phyloP scores from a whole-genome alignment of 2,113 vertebrate species.

The Phalacrocorax brasilianus region DNA sequence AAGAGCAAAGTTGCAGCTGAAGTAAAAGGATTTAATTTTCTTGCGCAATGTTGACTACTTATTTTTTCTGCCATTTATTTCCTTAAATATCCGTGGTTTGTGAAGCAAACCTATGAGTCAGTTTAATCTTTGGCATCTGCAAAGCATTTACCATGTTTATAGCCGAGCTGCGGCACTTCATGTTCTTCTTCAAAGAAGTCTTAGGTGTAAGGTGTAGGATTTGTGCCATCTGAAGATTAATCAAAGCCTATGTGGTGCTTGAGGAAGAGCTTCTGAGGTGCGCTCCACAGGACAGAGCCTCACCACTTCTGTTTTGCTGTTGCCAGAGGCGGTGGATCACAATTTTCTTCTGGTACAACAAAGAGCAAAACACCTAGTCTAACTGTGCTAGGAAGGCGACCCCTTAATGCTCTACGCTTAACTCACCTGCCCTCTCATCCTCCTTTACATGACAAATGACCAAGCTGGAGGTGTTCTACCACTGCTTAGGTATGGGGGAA shows the following conservation, averaged over 20 bases:
- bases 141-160: not conserved
- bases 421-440: not conserved
- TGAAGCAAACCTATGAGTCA: not conserved
- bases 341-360: not conserved
- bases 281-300: not conserved
- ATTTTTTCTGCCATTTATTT: not conserved
- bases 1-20: not conserved
- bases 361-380: not conserved
- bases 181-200: not conserved
- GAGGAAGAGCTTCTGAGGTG: not conserved
- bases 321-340: not conserved
- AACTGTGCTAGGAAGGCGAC: fast-evolving
- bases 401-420: fast-evolving
- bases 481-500: not conserved
- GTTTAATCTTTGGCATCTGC: not conserved
- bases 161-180: not conserved
- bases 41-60: not conserved
- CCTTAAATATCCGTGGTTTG: not conserved
- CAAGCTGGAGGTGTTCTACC: not conserved
- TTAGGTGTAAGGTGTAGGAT: not conserved
- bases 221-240: not conserved
- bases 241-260: not conserved
- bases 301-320: not conserved
- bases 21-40: not conserved
- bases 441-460: not conserved